Percentiles rank a stretch among this genome's conserved stretches.
Conservation (phyloP, 2,113 vertebrate genomes). For the Heterocephalus glaber region DNA sequence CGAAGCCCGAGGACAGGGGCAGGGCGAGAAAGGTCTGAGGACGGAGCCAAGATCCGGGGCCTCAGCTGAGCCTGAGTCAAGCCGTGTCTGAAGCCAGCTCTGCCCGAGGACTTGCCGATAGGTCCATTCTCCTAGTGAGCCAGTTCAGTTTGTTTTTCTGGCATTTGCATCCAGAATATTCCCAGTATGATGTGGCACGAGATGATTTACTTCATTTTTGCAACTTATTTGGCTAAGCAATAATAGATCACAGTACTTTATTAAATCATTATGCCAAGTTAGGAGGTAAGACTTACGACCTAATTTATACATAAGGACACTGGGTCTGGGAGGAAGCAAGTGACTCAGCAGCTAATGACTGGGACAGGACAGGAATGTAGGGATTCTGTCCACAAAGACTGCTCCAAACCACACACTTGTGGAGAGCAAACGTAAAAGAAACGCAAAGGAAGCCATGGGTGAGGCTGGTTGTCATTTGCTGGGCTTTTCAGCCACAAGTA, state of each 20-base stretch:
- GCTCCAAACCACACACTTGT: neutral
- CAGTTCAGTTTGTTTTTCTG: constrained; percentile 31
- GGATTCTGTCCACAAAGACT: neutral
- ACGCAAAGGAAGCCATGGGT: neutral
- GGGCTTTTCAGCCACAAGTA: neutral
- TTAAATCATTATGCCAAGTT: constrained; percentile 7
- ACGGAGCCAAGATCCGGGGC: neutral
- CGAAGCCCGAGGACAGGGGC: no score
- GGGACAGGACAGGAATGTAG: neutral
- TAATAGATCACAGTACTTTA: neutral
- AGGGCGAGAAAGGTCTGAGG: neutral
- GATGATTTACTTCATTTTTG: neutral
- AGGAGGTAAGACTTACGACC: constrained; percentile 13
- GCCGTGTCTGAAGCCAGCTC: neutral
- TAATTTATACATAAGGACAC: neutral
- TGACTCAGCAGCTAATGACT: neutral
- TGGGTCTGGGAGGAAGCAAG: neutral
- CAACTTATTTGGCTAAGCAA: neutral
- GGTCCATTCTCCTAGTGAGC: neutral
- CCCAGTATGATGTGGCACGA: neutral
- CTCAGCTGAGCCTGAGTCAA: neutral
- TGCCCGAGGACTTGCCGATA: neutral
- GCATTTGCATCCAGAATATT: constrained; percentile 44
- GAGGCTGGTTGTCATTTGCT: neutral
- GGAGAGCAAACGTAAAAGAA: neutral